Evolutionary conservation across 1,140 invertebrate species (phyloP).

Genomic region (Panagrolaimus sp.): DNA sequence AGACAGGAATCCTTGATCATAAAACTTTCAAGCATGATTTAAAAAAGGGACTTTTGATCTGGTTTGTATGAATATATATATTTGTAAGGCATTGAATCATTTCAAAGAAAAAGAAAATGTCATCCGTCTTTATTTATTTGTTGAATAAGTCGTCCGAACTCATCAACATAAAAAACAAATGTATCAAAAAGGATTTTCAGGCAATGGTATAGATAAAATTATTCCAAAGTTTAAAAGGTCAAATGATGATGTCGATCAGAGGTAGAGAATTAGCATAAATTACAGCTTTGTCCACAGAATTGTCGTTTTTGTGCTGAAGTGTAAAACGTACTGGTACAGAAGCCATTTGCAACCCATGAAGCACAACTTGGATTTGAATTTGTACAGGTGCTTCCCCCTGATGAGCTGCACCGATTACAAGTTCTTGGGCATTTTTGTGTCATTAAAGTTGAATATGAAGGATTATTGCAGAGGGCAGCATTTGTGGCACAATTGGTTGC

Average conservation of each 20-base stretch:
- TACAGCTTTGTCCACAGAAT: background rate
- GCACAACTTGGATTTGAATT: background rate
- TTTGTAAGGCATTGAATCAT: too few relatives aligned
- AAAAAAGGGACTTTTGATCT: too few relatives aligned
- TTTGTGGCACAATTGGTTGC: background rate
- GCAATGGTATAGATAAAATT: background rate
- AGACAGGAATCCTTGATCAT: too few relatives aligned
- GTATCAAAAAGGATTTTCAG: too few relatives aligned
- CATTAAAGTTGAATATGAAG: background rate
- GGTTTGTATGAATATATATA: too few relatives aligned
- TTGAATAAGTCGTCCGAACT: too few relatives aligned
- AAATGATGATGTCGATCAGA: background rate
- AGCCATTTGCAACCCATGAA: background rate
- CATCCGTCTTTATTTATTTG: too few relatives aligned
- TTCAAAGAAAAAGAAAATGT: too few relatives aligned
- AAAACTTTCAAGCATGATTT: too few relatives aligned
- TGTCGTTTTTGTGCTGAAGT: background rate
- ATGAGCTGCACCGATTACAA: slow-evolving; percentile 1
- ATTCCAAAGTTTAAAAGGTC: slow-evolving; percentile 1
- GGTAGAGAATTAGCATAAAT: background rate
- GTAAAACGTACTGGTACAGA: background rate
- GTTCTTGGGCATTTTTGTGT: background rate
- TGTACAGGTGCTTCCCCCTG: background rate
- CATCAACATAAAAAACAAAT: too few relatives aligned
- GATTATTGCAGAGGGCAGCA: background rate